Conservation (phyloP, 2,113 vertebrate genomes). For the Tyto alba region DNA sequence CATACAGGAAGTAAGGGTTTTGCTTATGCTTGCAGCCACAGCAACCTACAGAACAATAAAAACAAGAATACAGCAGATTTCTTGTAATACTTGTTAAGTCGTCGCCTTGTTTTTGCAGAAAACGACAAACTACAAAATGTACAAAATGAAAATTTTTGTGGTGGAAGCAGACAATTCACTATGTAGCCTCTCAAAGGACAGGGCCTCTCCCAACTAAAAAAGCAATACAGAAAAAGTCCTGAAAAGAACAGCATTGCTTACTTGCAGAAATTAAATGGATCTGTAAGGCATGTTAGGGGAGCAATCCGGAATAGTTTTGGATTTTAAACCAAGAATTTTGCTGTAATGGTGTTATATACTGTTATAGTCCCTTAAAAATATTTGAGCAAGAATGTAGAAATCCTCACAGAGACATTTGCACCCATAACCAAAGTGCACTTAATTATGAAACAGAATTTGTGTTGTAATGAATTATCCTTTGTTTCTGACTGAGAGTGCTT, state of each 20-base stretch:
- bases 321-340: background rate
- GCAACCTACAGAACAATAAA: constrained; percentile 15
- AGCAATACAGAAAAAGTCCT: background rate
- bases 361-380: background rate
- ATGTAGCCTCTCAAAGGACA: background rate
- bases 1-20: constrained; percentile 28
- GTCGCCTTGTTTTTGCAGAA: background rate
- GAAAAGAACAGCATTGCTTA: background rate
- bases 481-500: background rate
- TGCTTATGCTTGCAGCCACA: constrained; percentile 5
- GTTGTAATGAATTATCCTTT: constrained; percentile 28
- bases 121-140: background rate
- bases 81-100: background rate
- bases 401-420: background rate
- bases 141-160: background rate
- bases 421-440: constrained; percentile 4
- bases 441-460: constrained; percentile 27
- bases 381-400: background rate
- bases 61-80: background rate
- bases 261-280: background rate
- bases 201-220: background rate
- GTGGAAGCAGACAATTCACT: background rate
- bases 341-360: background rate
- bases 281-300: background rate
- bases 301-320: background rate